Evolutionary conservation across 2,888 invertebrate species (phyloP).

Genomic region (Hemithea aestivaria): DNA sequence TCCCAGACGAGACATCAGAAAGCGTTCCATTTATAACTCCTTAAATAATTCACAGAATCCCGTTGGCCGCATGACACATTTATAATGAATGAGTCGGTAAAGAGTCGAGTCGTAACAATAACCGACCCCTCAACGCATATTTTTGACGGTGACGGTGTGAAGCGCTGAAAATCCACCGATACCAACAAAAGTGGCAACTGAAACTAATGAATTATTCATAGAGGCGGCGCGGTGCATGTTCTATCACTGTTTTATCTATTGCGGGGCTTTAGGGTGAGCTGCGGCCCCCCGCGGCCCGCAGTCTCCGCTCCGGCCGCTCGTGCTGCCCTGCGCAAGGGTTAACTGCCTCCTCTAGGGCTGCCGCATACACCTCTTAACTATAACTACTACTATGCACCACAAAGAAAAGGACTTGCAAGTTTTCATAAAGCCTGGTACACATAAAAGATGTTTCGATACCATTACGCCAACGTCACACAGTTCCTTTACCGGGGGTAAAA

Average conservation of each 20-base stretch:
- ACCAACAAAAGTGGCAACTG: constrained; percentile 79
- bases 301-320: constrained; percentile 34
- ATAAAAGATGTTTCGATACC: too few relatives aligned
- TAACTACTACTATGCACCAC: too few relatives aligned
- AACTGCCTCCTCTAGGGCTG: constrained; percentile 51
- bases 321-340: constrained; percentile 57
- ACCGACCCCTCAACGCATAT: constrained; percentile 70
- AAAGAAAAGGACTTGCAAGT: too few relatives aligned
- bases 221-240: constrained; percentile 77
- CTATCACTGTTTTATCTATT: constrained; percentile 81
- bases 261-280: constrained; percentile 60
- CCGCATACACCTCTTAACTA: neutral
- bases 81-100: constrained; percentile 55
- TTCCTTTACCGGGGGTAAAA: too few relatives aligned
- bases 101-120: constrained; percentile 63
- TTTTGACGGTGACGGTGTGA: constrained; percentile 74
- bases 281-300: constrained; percentile 46
- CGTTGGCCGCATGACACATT: constrained; percentile 38
- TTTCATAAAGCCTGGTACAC: too few relatives aligned
- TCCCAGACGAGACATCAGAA: constrained; percentile 15
- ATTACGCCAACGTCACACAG: too few relatives aligned
- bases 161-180: constrained; percentile 78
- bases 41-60: constrained; percentile 41
- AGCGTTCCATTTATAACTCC: constrained; percentile 31
- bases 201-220: constrained; percentile 80